Evolutionary conservation across 2,797 vertebrate species (phyloP).

Genomic region (Ibycter americanus): DNA sequence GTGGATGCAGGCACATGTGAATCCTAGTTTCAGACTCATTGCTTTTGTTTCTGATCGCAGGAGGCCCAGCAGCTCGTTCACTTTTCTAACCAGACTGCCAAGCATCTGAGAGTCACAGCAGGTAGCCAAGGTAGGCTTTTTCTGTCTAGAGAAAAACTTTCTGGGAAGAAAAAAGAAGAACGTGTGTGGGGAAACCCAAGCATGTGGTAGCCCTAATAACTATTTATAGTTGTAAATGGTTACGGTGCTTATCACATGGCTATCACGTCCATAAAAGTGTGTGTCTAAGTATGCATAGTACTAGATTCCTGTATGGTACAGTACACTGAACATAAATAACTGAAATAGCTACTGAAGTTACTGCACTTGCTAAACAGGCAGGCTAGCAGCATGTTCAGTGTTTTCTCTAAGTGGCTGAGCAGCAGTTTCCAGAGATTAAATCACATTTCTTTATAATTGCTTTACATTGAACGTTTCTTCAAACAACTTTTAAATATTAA

Average conservation of each 20-base stretch:
- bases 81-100: neutral
- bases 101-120: neutral
- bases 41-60: neutral
- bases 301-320: neutral
- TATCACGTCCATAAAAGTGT: neutral
- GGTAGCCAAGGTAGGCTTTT: neutral
- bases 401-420: neutral
- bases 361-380: neutral
- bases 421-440: conserved; percentile 1
- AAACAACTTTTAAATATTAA: neutral
- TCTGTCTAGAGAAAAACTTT: neutral
- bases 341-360: neutral
- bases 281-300: neutral
- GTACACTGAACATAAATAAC: neutral
- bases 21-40: neutral
- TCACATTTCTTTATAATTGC: neutral
- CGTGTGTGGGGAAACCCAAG: neutral
- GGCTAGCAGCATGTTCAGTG: neutral
- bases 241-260: neutral
- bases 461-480: neutral
- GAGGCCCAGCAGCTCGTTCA: neutral
- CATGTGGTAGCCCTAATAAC: neutral
- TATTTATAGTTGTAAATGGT: neutral
- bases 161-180: neutral
- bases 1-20: fast-evolving